Percentiles rank a stretch among this genome's conserved stretches.
Evolutionary conservation across 2,113 vertebrate species (phyloP).

Genomic region (Bothrops jararaca): DNA sequence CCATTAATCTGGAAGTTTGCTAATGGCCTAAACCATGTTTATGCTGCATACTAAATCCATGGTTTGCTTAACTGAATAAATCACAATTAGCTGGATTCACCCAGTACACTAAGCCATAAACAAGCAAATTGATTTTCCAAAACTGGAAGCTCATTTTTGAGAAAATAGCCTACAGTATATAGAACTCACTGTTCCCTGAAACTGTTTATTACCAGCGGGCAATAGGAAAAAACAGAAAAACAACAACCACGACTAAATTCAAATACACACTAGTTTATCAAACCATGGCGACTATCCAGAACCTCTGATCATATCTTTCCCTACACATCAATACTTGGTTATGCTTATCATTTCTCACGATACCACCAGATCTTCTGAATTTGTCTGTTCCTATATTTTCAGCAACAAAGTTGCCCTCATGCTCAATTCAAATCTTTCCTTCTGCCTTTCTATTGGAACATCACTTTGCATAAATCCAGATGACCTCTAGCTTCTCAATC

Average conservation of each 20-base stretch:
- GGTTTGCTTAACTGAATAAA: background rate
- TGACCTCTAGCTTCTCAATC: background rate
- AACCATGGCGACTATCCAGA: background rate
- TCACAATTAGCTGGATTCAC: background rate
- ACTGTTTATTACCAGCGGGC: background rate
- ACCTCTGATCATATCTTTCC: background rate
- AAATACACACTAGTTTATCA: background rate
- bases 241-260: background rate
- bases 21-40: background rate
- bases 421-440: background rate
- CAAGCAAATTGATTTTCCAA: background rate
- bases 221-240: background rate
- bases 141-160: background rate
- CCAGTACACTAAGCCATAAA: background rate
- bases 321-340: background rate
- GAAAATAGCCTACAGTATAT: background rate
- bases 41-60: background rate
- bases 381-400: background rate
- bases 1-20: background rate
- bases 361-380: background rate
- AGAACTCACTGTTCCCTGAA: background rate
- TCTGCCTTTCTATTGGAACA: background rate
- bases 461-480: background rate
- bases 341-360: background rate
- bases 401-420: background rate